Conservation (phyloP, 2,113 vertebrate species). For the Poeciliopsis retropinna region DNA sequence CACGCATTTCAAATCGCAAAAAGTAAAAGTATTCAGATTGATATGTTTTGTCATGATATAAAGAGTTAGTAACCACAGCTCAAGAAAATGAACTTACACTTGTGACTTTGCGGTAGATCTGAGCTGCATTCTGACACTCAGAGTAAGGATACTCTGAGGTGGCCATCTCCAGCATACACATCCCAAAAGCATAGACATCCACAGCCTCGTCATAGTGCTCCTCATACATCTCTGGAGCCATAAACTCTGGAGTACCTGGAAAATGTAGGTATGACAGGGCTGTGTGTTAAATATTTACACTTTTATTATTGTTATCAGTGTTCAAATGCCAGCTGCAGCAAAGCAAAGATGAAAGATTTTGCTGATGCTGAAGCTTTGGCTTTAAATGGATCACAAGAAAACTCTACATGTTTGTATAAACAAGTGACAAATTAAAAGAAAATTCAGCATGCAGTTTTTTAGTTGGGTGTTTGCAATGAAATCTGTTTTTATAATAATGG, state of each 20-base stretch:
- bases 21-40: not conserved
- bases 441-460: not conserved
- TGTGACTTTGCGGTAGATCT: conserved; percentile 99
- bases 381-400: not conserved
- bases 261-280: conserved; percentile 17
- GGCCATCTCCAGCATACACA: conserved; percentile 99
- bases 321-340: not conserved
- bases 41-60: not conserved
- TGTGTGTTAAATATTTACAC: conserved; percentile 1
- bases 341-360: not conserved
- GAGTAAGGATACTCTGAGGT: conserved; percentile 99
- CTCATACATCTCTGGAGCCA: conserved; percentile 99
- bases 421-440: not conserved
- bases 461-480: not conserved
- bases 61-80: not conserved
- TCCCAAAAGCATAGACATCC: conserved; percentile 97
- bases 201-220: conserved; percentile 96
- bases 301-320: not conserved
- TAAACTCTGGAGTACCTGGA: conserved; percentile 96
- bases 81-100: conserved; percentile 85
- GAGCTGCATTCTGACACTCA: conserved; percentile 98
- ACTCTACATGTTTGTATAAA: not conserved
- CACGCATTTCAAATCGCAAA: not conserved
- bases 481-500: not conserved
- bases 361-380: not conserved